Evolutionary conservation across 2,113 vertebrate species (phyloP).

Genomic region (Picathartes gymnocephalus): DNA sequence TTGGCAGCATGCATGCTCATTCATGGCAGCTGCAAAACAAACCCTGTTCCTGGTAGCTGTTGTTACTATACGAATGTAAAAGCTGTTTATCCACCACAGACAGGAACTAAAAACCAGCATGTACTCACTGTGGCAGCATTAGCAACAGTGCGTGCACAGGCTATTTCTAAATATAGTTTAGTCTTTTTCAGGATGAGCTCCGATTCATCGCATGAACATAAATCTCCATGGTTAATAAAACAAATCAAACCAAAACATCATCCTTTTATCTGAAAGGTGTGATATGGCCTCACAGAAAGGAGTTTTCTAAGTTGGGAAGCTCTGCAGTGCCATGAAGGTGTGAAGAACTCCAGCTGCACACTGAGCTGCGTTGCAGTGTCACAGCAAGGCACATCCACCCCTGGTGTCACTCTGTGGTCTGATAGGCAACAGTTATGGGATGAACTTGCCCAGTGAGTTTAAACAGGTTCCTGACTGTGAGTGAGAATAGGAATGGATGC

Average conservation of each 20-base stretch:
- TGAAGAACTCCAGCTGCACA: not conserved
- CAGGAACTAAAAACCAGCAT: not conserved
- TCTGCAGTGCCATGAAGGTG: not conserved
- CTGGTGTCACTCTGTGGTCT: not conserved
- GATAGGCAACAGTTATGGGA: not conserved
- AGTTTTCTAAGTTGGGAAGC: not conserved
- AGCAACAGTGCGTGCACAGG: not conserved
- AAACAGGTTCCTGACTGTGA: not conserved
- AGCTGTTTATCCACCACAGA: not conserved
- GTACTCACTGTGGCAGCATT: not conserved
- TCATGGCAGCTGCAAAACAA: conserved; percentile 44
- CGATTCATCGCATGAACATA: not conserved
- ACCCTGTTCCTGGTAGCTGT: not conserved
- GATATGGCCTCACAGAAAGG: not conserved
- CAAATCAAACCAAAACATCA: not conserved
- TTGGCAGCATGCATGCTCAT: not conserved
- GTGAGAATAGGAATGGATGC: not conserved
- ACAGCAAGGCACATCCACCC: rapidly evolving
- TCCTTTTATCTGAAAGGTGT: not conserved
- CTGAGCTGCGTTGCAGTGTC: rapidly evolving
- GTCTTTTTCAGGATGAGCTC: not conserved
- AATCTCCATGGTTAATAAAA: not conserved
- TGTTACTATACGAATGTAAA: not conserved
- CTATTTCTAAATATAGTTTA: not conserved
- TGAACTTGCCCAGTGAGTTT: not conserved